These are phyloP conservation scores for Siniperca scherzeri DNA, from an alignment of 2,797 vertebrate species.

Conservation along the genomic window DNA sequence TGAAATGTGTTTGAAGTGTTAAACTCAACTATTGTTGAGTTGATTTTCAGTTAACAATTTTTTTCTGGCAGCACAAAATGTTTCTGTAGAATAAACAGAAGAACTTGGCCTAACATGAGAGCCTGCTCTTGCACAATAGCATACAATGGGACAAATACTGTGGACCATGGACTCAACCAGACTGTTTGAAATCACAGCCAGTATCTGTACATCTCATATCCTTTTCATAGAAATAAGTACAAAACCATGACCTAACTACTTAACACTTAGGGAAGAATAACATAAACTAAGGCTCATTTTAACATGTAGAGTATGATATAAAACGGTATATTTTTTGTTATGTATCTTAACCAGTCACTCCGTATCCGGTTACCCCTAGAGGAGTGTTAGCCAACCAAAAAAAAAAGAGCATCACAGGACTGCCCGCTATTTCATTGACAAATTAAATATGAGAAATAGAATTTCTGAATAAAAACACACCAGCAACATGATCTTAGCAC, in stretches of 20 bases:
- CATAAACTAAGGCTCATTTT: not conserved
- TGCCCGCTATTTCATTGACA: not conserved
- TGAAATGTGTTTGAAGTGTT: not conserved
- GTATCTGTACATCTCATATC: not conserved
- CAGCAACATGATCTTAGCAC: not conserved
- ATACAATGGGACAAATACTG: not conserved
- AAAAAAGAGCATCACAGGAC: not conserved
- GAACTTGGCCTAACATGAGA: not conserved
- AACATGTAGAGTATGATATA: not conserved
- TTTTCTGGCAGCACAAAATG: constrained; percentile 3
- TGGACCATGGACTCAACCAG: not conserved
- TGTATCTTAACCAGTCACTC: not conserved
- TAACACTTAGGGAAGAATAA: no score
- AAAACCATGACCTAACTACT: not conserved
- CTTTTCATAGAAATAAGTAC: not conserved
- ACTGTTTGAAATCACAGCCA: not conserved
- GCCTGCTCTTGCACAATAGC: constrained; percentile 26
- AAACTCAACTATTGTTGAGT: not conserved
- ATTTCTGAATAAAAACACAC: not conserved
- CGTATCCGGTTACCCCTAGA: not conserved
- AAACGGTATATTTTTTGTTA: not conserved
- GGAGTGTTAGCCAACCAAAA: not conserved
- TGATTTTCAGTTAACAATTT: not conserved
- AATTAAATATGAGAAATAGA: not conserved
- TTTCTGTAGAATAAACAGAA: constrained; percentile 20